A percentile compares a stretch with the other conserved stretches of the same genome.
Evolutionary conservation across 1,140 invertebrate genomes (phyloP).

Genomic region (Trachymyrmex cornetzi): DNA sequence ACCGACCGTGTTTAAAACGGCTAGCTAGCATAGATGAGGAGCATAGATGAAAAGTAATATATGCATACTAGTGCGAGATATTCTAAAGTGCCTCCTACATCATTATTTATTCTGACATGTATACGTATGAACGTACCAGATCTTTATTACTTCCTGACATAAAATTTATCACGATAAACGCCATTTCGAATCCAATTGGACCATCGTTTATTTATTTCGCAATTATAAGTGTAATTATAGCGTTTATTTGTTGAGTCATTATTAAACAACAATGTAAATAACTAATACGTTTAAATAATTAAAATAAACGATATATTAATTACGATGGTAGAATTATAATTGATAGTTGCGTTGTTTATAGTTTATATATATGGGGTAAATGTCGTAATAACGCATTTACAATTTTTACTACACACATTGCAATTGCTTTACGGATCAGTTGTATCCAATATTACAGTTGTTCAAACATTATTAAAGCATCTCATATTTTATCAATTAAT

Average conservation of each 20-base stretch:
- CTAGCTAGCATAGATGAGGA: constrained; percentile 28
- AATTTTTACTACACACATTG: neutral
- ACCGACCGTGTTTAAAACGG: constrained; percentile 47
- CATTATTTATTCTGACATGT: constrained; percentile 17
- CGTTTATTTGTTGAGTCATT: constrained; percentile 1
- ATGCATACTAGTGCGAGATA: constrained; percentile 26
- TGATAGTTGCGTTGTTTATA: constrained; percentile 1
- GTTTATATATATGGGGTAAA: neutral
- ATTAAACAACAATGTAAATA: constrained; percentile 35
- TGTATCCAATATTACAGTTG: neutral
- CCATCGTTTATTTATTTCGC: constrained; percentile 34
- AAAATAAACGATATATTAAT: constrained; percentile 32
- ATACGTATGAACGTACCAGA: constrained; percentile 6
- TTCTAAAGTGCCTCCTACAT: constrained; percentile 39
- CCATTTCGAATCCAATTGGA: neutral
- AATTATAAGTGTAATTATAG: constrained; percentile 6
- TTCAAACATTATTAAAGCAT: neutral
- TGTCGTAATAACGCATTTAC: neutral
- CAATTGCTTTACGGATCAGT: neutral
- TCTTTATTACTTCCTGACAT: constrained; percentile 38
- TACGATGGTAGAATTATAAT: neutral
- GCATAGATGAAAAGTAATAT: constrained; percentile 46
- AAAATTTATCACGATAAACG: constrained; percentile 13
- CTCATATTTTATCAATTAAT: neutral
- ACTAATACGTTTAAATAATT: constrained; percentile 31